Evolutionary conservation across 2,113 vertebrate genomes (phyloP), one percentile per base, ranked within the genome.

Genomic region (Myiopsitta monachus): DNA sequence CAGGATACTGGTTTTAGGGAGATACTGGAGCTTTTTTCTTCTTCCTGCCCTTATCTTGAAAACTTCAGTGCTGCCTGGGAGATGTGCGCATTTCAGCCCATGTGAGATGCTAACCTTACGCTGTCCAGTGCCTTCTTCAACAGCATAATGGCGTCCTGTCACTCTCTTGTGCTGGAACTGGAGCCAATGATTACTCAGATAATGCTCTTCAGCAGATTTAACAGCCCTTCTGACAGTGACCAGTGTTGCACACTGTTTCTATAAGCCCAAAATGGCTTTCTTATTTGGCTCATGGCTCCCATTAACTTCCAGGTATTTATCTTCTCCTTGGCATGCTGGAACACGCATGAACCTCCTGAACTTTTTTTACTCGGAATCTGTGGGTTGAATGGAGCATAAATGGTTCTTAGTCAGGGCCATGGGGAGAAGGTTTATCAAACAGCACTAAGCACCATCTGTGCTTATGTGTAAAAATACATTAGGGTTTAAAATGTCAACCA

Each of bases 401-500:
- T 41, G 57, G 18, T 84, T 88, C 57, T 84, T 62, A 75, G 39
- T 86, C 24, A 83, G 79, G 68, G 47, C 88, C 57, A 7, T 4
- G n/a, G 83, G 80, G 69, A 94, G 47, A 66, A 75, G 28, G 52
- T 81, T 92, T 92, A 69, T 90, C 82, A 70, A 88, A 77, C 16
- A 69, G 36, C 47, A 78, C 87, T 66, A 77, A 69, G 39, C 43
- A 86, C 83, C 86, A 84, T 92, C 94, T 95, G 83, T 96, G 76
- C 83, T 88, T 75, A 15, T 61, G 33, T 68, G 55, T 75, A 76
- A 49, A 82, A 94, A 62, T 54, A 62, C 49, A 30, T 72, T 87
- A 69, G 47, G 19, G 24, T 87, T 95, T 91, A 76, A 96, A 94
- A 97, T 96, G 92, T 94, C 77, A 93, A 62, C 76, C 73, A 33